phyloP scores from a whole-genome alignment of 1,140 invertebrate species.

The Magallana angulata region DNA sequence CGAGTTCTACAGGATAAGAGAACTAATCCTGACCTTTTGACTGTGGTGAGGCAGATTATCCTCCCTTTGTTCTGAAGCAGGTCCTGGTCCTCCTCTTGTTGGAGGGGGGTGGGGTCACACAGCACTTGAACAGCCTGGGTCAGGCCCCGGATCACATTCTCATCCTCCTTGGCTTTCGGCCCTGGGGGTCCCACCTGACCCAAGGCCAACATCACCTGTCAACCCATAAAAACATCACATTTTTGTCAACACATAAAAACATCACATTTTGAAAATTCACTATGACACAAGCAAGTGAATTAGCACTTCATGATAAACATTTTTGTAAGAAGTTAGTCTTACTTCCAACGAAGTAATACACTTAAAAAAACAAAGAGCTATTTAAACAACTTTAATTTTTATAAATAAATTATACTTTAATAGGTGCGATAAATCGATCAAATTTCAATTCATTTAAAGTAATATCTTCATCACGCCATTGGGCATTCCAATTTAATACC shows the following conservation, averaged over 20 bases:
- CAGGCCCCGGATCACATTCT: conserved; percentile 90
- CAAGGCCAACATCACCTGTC: conserved; percentile 58
- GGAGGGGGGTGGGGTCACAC: conserved; percentile 89
- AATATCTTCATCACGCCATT: no score
- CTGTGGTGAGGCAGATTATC: conserved; percentile 93
- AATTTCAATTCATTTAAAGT: no score
- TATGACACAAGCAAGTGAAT: background rate
- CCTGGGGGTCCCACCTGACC: conserved; percentile 86
- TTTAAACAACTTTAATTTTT: no score
- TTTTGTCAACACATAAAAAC: background rate
- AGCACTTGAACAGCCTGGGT: conserved; percentile 92
- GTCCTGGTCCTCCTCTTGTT: conserved; percentile 83
- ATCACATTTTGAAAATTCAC: background rate
- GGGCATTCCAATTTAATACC: no score
- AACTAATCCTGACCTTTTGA: conserved; percentile 82
- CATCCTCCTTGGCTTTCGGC: conserved; percentile 67
- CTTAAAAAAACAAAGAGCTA: no score
- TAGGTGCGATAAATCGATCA: no score
- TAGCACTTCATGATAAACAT: no score
- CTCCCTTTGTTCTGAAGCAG: conserved; percentile 85
- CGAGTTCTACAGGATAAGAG: no score
- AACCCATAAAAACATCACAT: background rate
- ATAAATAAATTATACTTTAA: no score
- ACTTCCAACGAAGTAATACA: no score
- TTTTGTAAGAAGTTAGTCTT: no score